phyloP scores from a whole-genome alignment of 2,113 vertebrate genomes.

The Struthidea cinerea region DNA sequence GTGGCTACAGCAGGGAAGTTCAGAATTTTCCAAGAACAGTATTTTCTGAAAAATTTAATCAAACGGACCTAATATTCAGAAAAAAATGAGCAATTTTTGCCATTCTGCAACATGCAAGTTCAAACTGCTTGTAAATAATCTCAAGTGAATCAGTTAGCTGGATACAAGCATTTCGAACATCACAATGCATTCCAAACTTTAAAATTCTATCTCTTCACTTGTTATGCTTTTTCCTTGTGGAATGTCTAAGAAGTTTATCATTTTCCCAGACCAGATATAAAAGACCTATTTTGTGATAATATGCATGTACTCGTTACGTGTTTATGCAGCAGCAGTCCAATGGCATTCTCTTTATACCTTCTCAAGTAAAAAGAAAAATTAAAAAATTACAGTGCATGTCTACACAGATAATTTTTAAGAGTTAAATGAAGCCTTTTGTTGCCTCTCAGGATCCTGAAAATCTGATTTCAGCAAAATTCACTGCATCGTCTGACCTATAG shows the following conservation, averaged over 20 bases:
- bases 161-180: neutral
- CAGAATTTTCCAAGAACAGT: neutral
- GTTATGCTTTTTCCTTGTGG: neutral
- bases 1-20: neutral
- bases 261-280: neutral
- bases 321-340: neutral
- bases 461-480: neutral
- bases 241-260: neutral
- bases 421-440: neutral
- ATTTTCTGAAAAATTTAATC: neutral
- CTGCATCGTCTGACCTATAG: fast-evolving
- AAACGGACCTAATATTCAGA: neutral
- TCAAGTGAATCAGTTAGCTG: neutral
- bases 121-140: neutral
- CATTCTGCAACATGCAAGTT: neutral
- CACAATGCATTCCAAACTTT: neutral
- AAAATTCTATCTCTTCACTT: neutral
- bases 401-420: neutral
- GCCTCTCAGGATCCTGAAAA: neutral
- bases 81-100: neutral
- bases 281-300: neutral
- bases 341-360: neutral
- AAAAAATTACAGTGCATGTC: neutral
- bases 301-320: neutral
- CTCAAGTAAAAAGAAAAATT: neutral